Base-by-base conservation (phyloP, 1,140 invertebrate genomes). In the Rhynchophorus ferrugineus region DNA sequence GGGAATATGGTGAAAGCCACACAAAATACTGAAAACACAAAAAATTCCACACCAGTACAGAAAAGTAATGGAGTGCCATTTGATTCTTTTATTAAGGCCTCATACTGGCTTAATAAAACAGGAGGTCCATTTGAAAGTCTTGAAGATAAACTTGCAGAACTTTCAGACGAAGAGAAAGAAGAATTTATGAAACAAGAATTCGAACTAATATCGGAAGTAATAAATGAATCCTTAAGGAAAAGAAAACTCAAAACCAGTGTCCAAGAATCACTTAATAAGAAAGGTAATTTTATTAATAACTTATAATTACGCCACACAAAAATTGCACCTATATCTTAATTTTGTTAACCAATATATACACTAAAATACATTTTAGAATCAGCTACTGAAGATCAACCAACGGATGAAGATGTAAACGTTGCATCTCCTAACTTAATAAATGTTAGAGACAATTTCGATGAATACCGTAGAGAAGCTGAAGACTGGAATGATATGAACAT, bases 121-220 rank as follows among this genome's bases (percentile, higher is more conserved):
- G 43, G 43, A 1, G 8, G 5, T 6, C n/a, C 43, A 3, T 45
- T 52, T 14, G 43, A 9, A 2, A 52, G 43, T 19, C 6, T 52
- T 29, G 50, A 52, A 33, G 50, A 21, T 1, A 21, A 45, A 39
- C 44, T 52, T 35, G 16, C 21, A 0, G 11, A 6, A 22, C 16
- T 52, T 13, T 45, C 19, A 11, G 50, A 52, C 9, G 50, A 44
- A 33, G 34, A 52, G 19, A 52, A 45, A 18, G 22, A 52, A 17
- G 22, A 9, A 17, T 52, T 52, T 33, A 21, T 52, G 2, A 52
- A 44, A 39, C 34, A 52, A 33, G 50, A 45, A 39, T 17, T 44
- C 17, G 18, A 52, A 8, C 36, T 52, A 9, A 52, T 52, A 38
- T n/a, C 43, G 6, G 50, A 52, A 3, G 41, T 52, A 37, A 33